phyloP scores from a whole-genome alignment of 2,797 vertebrate species.

The Microchirus variegatus region DNA sequence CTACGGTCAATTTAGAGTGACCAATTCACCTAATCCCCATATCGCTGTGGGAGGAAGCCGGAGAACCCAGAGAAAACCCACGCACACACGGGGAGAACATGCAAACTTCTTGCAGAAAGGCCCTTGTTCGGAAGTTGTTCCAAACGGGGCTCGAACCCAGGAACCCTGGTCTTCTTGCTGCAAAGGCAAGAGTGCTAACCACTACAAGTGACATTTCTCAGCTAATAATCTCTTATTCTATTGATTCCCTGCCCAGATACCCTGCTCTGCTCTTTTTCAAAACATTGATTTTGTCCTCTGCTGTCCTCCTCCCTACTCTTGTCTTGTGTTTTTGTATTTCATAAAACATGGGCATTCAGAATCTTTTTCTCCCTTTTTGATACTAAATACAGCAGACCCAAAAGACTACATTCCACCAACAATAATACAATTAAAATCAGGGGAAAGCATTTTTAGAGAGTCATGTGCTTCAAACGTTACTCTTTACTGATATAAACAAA shows the following conservation, averaged over 20 bases:
- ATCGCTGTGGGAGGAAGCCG: no score
- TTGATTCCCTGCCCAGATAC: slow-evolving; percentile 72
- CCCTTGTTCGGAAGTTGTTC: no score
- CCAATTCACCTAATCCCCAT: no score
- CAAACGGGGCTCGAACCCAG: no score
- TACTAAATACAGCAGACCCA: slow-evolving; percentile 16
- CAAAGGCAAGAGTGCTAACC: no score
- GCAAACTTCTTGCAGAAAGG: no score
- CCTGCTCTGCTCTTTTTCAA: slow-evolving; percentile 63
- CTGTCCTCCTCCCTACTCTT: slow-evolving; percentile 53
- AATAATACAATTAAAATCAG: slow-evolving; percentile 31
- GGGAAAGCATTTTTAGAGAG: slow-evolving; percentile 24
- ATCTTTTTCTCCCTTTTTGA: neutral
- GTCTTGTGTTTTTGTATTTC: slow-evolving; percentile 38
- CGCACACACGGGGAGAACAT: no score
- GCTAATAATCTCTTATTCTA: slow-evolving; percentile 80
- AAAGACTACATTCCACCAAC: slow-evolving; percentile 46
- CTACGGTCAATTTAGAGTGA: no score
- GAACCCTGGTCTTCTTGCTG: no score
- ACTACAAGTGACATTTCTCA: slow-evolving; percentile 78
- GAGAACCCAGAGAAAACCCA: no score
- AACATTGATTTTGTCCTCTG: slow-evolving; percentile 67
- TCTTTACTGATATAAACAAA: slow-evolving; percentile 45
- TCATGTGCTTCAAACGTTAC: slow-evolving; percentile 55
- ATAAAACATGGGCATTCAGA: slow-evolving; percentile 26